Base-by-base conservation (phyloP, 2,888 invertebrate species). In the Synanthedon formicaeformis region DNA sequence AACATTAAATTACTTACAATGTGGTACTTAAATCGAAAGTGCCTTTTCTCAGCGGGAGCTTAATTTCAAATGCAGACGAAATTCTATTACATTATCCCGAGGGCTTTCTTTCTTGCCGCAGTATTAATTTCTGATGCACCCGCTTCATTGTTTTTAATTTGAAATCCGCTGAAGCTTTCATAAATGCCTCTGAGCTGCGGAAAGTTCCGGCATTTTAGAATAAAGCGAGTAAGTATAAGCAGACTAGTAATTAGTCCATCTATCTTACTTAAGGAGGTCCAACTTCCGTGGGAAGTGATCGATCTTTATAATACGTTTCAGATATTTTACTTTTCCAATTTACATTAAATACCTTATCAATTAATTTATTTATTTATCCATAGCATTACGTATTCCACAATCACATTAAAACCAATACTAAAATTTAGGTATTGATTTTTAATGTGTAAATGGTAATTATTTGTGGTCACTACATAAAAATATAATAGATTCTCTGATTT, bases 191-290 rank as follows among this genome's bases (percentile, higher is more conserved):
- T 13, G 45, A 45, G 14, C n/a, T 45, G 45, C 45, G 14, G 45
- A 45, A 45, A 13, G 14, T 45, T 45, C 45, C 45, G 45, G 14
- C 52, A 52, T 54, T 54, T 56, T 54, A 54, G 54, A 56, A 56
- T 54, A 51, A 53, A 54, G 54, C 54, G 34, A 34, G 34, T 34
- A 34, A 52, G 56, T 54, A 53, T 56, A 56, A 53, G 52, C 52
- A 51, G 54, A 50, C 54, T 55, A 48, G 51, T 34, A 34, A 34
- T 53, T 54, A 51, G 50, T 54, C 57, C 55, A 62, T 62, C 60
- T 60, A 56, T 61, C 62, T 62, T 58, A 53, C 61, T 62, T 60
- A 60, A 34, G 52, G 53, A 56, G 61, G 58, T 60, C 55, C 51
- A 55, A 55, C 55, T 34, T 34, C 34, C 34, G 8, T 34, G 10